These are phyloP conservation scores for Diglossa brunneiventris DNA, from an alignment of 2,113 vertebrate species.

Conservation along the genomic window DNA sequence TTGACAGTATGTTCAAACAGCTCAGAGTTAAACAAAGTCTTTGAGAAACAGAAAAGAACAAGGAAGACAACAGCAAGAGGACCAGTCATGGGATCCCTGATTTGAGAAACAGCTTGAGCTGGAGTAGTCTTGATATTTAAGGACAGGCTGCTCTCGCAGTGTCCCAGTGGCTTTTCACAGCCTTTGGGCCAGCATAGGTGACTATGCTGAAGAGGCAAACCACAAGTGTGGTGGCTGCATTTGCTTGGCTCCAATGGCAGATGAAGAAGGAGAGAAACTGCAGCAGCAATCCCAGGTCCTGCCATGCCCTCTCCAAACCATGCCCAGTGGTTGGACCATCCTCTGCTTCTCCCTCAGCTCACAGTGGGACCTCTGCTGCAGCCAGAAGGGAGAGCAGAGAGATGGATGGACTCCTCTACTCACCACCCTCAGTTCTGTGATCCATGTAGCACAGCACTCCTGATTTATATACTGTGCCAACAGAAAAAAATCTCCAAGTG, in stretches of 20 bases:
- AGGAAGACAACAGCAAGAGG: background rate
- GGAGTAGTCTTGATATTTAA: background rate
- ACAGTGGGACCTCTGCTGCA: background rate
- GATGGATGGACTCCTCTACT: background rate
- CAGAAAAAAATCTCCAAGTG: background rate
- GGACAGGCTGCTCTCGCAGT: background rate
- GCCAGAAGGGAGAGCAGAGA: background rate
- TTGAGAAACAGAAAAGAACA: background rate
- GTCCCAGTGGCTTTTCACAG: background rate
- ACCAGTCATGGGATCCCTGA: background rate
- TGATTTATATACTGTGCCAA: background rate
- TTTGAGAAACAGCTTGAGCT: background rate
- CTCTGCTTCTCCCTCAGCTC: background rate
- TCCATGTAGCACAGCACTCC: background rate
- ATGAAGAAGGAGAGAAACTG: background rate
- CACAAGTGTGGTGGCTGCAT: background rate
- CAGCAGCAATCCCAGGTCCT: background rate
- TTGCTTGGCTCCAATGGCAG: background rate
- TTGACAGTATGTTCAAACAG: background rate
- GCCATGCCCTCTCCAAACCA: rapidly evolving
- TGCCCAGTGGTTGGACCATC: rapidly evolving
- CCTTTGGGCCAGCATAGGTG: background rate
- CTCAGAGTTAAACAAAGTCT: background rate
- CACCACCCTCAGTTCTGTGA: rapidly evolving
- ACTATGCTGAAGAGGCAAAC: background rate